Conservation (phyloP, 2,888 invertebrate genomes). For the Exocentrus adspersus region DNA sequence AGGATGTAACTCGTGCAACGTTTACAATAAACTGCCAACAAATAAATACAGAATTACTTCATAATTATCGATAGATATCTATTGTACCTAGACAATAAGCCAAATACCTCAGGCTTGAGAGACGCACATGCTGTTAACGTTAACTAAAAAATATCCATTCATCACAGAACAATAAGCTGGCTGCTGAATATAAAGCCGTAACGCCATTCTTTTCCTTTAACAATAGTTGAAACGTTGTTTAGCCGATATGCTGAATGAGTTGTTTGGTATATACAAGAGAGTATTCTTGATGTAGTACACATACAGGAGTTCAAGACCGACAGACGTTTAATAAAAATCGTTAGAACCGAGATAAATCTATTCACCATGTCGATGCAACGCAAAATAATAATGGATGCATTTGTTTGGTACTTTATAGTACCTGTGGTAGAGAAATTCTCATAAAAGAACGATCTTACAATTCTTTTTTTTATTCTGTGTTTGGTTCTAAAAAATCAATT, state of each 20-base stretch:
- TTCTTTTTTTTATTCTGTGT: too few species aligned
- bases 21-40: not conserved
- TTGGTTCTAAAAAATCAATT: too few species aligned
- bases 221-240: not conserved
- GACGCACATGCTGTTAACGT: constrained; percentile 6
- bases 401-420: too few species aligned
- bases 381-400: too few species aligned
- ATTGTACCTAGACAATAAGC: not conserved
- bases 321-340: not conserved
- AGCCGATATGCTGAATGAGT: not conserved
- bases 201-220: not conserved
- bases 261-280: not conserved
- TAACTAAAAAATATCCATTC: constrained; percentile 5
- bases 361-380: not conserved
- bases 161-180: not conserved
- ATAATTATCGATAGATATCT: not conserved
- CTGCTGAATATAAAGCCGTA: not conserved
- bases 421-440: too few species aligned
- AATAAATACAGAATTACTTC: not conserved
- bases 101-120: not conserved
- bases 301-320: not conserved
- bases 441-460: too few species aligned
- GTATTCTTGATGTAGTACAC: not conserved
- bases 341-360: not conserved
- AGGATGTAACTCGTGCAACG: not conserved